Percentiles rank a stretch among this genome's conserved stretches.
Evolutionary conservation across 2,888 invertebrate species (phyloP).

Genomic region (Oligia latruncula): DNA sequence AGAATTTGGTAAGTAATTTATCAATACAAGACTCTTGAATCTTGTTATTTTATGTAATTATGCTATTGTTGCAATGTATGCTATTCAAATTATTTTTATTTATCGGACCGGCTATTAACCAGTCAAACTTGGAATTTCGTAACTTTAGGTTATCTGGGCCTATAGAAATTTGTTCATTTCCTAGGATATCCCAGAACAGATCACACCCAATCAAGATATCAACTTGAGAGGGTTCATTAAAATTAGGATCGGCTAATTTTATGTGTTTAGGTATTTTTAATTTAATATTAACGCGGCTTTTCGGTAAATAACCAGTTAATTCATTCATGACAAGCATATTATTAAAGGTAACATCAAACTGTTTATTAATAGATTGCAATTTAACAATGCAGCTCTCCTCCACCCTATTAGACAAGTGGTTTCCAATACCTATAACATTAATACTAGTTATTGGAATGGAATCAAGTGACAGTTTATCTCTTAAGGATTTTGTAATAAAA

Average conservation of each 20-base stretch:
- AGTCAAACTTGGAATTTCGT: background rate
- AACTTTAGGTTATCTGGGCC: background rate
- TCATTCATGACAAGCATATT: too few species aligned
- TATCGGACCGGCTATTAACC: too few species aligned
- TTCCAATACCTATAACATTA: background rate
- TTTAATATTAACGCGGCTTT: too few species aligned
- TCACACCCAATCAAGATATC: slow-evolving; percentile 1
- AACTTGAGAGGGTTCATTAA: background rate
- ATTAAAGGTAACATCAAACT: too few species aligned
- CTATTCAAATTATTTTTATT: too few species aligned
- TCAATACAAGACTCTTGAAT: too few species aligned
- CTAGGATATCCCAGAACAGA: background rate
- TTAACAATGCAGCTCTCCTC: background rate
- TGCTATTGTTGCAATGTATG: too few species aligned
- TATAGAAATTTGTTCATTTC: background rate
- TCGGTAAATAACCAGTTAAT: too few species aligned
- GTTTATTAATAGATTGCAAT: background rate
- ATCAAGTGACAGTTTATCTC: background rate
- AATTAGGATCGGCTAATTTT: background rate
- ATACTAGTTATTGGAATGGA: background rate
- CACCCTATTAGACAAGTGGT: background rate
- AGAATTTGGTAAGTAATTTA: too few species aligned
- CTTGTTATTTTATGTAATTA: background rate
- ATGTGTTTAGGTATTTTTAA: background rate
- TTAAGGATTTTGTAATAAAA: slow-evolving; percentile 1